phyloP scores from a whole-genome alignment of 2,797 vertebrate species.

The Melanotaenia trifasciata region DNA sequence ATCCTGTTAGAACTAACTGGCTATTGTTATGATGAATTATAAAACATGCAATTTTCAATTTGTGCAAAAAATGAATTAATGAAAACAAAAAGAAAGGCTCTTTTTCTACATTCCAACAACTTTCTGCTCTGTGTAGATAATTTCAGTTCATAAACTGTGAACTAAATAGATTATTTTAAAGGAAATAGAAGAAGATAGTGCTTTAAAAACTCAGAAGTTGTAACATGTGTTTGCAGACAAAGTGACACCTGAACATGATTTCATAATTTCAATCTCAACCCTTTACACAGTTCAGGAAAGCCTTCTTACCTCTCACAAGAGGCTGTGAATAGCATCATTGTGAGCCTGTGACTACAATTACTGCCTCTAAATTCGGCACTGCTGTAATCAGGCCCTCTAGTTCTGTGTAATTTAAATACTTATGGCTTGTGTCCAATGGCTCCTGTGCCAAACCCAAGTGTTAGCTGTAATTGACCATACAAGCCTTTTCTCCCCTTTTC shows the following conservation, averaged over 20 bases:
- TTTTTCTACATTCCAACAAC: neutral
- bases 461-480: constrained; percentile 81
- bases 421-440: constrained; percentile 79
- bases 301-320: constrained; percentile 57
- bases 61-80: too few species aligned
- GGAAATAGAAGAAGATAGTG: neutral
- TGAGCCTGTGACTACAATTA: constrained; percentile 66
- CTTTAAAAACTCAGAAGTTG: neutral
- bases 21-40: neutral
- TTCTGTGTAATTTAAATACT: constrained; percentile 78
- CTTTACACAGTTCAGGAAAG: constrained; percentile 42
- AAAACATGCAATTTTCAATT: too few species aligned
- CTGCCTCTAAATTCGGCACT: constrained; percentile 71
- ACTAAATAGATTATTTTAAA: neutral
- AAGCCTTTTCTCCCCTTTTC: constrained; percentile 76
- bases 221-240: constrained; percentile 17
- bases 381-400: constrained; percentile 77
- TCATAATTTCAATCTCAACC: constrained; percentile 49
- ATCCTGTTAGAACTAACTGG: neutral
- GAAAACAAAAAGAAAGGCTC: too few species aligned
- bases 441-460: constrained; percentile 78
- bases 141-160: neutral
- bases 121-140: too few species aligned
- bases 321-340: constrained; percentile 68
- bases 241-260: constrained; percentile 55